phyloP scores from a whole-genome alignment of 30 jellyfish, hydroid and myxozoan species.

The Nemopilema nomurai region DNA sequence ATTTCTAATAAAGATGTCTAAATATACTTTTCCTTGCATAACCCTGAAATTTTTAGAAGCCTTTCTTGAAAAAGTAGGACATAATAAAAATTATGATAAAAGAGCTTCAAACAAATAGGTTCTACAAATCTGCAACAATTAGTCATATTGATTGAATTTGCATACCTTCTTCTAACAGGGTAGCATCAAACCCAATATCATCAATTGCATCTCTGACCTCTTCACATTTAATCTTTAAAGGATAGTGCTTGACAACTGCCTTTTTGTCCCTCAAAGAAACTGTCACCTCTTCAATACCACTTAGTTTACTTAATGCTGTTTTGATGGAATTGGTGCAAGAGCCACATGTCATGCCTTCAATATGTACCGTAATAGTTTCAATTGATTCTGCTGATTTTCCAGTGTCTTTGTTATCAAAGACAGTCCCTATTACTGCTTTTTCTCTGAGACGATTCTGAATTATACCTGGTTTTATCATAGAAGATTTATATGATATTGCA shows the following conservation, averaged over 20 bases:
- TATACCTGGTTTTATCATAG: not conserved
- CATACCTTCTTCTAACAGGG: constrained; percentile 61
- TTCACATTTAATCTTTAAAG: constrained; percentile 29
- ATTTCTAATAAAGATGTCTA: no score
- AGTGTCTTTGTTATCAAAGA: not conserved
- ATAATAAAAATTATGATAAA: not conserved
- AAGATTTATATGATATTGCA: constrained; percentile 48
- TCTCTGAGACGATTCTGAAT: constrained; percentile 1
- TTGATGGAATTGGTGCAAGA: constrained; percentile 84
- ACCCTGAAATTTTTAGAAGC: no score
- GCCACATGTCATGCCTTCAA: constrained; percentile 94
- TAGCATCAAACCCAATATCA: constrained; percentile 76
- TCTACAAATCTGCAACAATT: not conserved
- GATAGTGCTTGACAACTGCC: constrained; percentile 59
- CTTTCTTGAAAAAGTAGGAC: no score
- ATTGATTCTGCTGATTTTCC: not conserved
- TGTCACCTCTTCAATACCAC: constrained; percentile 54
- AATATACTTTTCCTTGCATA: no score
- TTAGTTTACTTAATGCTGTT: constrained; percentile 52
- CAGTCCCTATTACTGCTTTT: constrained; percentile 21
- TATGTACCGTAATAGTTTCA: constrained; percentile 34
- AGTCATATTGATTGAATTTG: no score
- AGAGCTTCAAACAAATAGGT: no score
- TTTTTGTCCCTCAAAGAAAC: constrained; percentile 66
- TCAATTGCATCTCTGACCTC: constrained; percentile 69